Base-by-base conservation (phyloP, 2,888 invertebrate species). In the Chymomyza caudatula region DNA sequence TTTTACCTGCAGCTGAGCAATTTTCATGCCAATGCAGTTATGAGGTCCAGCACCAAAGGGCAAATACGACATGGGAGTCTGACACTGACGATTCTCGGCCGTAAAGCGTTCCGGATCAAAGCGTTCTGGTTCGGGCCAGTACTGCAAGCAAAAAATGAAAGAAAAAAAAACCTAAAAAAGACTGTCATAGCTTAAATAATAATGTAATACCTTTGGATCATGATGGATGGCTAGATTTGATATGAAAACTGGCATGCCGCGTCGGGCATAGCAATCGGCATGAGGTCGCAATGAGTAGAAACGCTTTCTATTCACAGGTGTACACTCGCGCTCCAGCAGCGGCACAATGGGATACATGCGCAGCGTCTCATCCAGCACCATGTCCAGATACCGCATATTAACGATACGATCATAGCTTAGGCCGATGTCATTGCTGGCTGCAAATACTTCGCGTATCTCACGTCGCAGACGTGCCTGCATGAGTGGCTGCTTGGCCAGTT, bases 351-450 rank as follows among this genome's bases (percentile, higher is more conserved):
- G 90, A 78, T 91, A 91, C 63, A 88, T 77, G 51, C 91, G 85
- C 37, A 90, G 70, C 3, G 87, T 88, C 74, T 91, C 90, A 63
- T 87, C 85, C 19, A 90, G 85, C 1, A 91, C 91, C 90, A 90
- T 91, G 63, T 90, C 89, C 64, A 92, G 76, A 69, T 91, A 92
- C 2, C 82, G 67, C 92, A 92, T 90, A 37, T 88, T 80, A 20
- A 83, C 77, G 2, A 92, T 75, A 1, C 85, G 78, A 13, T 92
- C 91, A 58, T 91, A 91, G 25, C 87, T 90, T 1, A 92, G 54
- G 4, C 86, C 75, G 0, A 85, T 79, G 51, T 60, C 60, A 76
- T 74, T 52, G 0, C 67, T 63, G 4, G 59, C 60, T 0, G 69
- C 71, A 29, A 91, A 71, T 0, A 88, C 81, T 2, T 86, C 69